Conservation (phyloP, 2,888 invertebrate genomes). For the Drosophila mettleri region DNA sequence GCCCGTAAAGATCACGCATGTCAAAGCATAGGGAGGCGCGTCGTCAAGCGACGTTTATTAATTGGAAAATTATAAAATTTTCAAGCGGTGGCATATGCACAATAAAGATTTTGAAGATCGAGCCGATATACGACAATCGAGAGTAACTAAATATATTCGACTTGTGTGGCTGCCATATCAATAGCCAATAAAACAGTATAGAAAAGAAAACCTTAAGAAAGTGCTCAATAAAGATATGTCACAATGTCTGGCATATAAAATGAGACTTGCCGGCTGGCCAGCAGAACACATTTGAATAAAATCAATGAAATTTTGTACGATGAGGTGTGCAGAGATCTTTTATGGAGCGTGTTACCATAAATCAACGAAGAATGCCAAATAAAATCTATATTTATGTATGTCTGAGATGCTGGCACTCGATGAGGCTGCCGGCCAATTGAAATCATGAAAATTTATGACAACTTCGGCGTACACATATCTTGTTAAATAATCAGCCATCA, state of each 20-base stretch:
- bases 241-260: slow-evolving; percentile 27
- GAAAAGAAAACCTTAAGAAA: slow-evolving; percentile 56
- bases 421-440: slow-evolving; percentile 73
- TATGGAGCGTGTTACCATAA: slow-evolving; percentile 76
- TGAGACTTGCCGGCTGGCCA: slow-evolving; percentile 29
- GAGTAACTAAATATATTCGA: slow-evolving; percentile 58
- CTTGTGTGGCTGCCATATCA: slow-evolving; percentile 68
- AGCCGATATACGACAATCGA: slow-evolving; percentile 37
- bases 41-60: slow-evolving; percentile 65
- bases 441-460: slow-evolving; percentile 68
- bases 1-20: slow-evolving; percentile 26
- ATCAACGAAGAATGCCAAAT: slow-evolving; percentile 68
- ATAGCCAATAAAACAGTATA: slow-evolving; percentile 70
- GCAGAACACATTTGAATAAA: slow-evolving; percentile 68
- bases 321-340: slow-evolving; percentile 57
- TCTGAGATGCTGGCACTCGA: slow-evolving; percentile 53
- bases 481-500: slow-evolving; percentile 60
- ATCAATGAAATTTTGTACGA: slow-evolving; percentile 59
- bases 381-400: slow-evolving; percentile 58
- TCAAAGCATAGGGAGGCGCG: slow-evolving; percentile 36
- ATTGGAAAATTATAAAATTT: slow-evolving; percentile 72
- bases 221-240: slow-evolving; percentile 61
- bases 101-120: slow-evolving; percentile 53
- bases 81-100: slow-evolving; percentile 42
- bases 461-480: slow-evolving; percentile 28